phyloP scores from a whole-genome alignment of 1,140 invertebrate species.

The Araneus ventricosus region DNA sequence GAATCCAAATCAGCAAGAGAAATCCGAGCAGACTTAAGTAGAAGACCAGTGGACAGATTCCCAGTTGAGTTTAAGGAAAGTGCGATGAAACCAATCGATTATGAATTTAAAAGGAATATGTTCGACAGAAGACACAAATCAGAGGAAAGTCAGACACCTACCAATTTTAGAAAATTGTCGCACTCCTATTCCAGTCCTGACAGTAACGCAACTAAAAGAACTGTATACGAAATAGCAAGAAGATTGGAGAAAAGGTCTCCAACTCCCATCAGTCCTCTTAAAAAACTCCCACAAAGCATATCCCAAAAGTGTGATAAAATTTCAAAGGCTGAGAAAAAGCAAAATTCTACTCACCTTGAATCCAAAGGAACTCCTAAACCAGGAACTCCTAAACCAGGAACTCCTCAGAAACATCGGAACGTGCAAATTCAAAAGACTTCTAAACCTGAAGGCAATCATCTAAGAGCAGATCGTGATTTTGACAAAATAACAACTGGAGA shows the following conservation, averaged over 20 bases:
- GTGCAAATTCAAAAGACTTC: not conserved
- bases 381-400: not conserved
- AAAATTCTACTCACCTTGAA: not conserved
- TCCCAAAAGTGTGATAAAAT: no score
- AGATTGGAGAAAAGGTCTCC: not conserved
- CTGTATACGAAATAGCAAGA: not conserved
- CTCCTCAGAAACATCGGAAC: not conserved
- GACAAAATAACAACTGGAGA: not conserved
- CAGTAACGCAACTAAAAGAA: not conserved
- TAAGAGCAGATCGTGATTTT: not conserved
- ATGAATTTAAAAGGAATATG: not conserved
- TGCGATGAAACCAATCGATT: not conserved
- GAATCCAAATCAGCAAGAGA: not conserved
- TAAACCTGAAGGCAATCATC: not conserved
- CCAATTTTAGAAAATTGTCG: not conserved
- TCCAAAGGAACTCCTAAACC: not conserved
- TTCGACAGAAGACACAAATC: not conserved
- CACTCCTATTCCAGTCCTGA: not conserved
- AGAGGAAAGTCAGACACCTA: not conserved
- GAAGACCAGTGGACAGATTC: not conserved
- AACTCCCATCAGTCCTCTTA: not conserved
- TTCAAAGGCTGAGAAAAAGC: not conserved
- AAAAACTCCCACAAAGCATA: no score
- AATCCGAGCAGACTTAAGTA: not conserved
- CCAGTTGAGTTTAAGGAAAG: not conserved